Conservation (phyloP, 2,888 invertebrate species). For the Thereva nobilitata region DNA sequence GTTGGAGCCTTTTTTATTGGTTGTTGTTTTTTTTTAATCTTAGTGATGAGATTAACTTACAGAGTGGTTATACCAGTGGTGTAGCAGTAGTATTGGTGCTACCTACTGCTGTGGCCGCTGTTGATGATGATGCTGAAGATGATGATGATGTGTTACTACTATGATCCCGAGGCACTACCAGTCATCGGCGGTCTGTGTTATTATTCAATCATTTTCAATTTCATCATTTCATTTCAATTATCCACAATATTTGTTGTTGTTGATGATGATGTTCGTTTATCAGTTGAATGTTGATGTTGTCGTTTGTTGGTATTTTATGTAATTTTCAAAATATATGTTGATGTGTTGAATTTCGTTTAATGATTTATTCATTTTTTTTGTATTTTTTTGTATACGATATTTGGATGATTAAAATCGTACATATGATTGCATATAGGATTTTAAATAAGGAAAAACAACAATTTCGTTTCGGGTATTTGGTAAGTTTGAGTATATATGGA, state of each 20-base stretch:
- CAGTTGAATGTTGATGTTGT: neutral
- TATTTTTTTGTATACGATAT: no score
- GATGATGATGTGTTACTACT: conserved; percentile 50
- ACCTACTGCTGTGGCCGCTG: conserved; percentile 43
- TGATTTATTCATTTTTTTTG: no score
- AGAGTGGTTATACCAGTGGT: conserved; percentile 31
- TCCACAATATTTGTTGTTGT: neutral
- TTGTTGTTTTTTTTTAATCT: conserved; percentile 13
- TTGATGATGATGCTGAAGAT: conserved; percentile 50
- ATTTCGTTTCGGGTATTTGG: no score
- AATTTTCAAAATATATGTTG: neutral
- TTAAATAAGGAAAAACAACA: no score
- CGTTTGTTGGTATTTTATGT: neutral
- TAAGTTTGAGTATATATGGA: no score
- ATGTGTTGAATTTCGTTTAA: no score
- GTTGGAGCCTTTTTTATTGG: conserved; percentile 39
- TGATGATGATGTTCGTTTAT: neutral
- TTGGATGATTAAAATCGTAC: no score
- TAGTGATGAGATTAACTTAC: conserved; percentile 29
- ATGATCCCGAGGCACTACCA: conserved; percentile 54
- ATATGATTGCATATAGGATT: no score
- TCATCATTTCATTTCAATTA: conserved; percentile 1
- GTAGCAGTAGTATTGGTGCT: conserved; percentile 34
- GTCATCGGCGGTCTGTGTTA: conserved; percentile 59
- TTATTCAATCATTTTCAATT: conserved; percentile 26